Conservation (phyloP, 2,888 invertebrate species). For the Spialia ferax region DNA sequence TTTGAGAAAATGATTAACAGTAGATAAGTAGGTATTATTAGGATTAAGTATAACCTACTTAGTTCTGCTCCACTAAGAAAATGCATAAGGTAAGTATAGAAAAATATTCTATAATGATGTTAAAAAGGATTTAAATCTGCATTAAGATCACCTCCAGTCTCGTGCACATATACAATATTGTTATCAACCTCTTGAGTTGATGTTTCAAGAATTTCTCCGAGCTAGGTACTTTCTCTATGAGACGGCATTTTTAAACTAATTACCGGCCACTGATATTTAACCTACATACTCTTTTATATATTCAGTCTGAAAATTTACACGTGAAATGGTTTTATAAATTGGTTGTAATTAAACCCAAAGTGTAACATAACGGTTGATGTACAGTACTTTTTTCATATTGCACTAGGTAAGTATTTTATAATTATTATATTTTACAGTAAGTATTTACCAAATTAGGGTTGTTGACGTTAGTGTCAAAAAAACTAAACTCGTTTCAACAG, state of each 20-base stretch:
- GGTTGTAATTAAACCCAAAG: constrained; percentile 17
- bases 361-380: constrained; percentile 16
- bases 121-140: not conserved
- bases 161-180: constrained; percentile 21
- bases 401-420: too few relatives aligned
- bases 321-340: constrained; percentile 30
- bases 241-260: constrained; percentile 48
- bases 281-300: constrained; percentile 32
- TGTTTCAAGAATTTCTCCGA: constrained; percentile 26
- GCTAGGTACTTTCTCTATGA: constrained; percentile 52
- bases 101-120: too few relatives aligned
- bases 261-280: constrained; percentile 31
- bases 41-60: too few relatives aligned
- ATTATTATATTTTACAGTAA: too few relatives aligned
- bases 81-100: too few relatives aligned
- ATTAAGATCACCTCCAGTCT: not conserved
- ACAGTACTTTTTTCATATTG: constrained; percentile 10
- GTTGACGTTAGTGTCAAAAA: too few relatives aligned
- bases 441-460: too few relatives aligned
- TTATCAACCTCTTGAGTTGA: constrained; percentile 10
- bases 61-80: too few relatives aligned
- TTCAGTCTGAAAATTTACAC: constrained; percentile 40
- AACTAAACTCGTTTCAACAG: too few relatives aligned
- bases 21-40: too few relatives aligned
- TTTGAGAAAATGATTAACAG: too few relatives aligned